Evolutionary conservation across 1,140 invertebrate genomes (phyloP).

Genomic region (Tribolium castaneum): DNA sequence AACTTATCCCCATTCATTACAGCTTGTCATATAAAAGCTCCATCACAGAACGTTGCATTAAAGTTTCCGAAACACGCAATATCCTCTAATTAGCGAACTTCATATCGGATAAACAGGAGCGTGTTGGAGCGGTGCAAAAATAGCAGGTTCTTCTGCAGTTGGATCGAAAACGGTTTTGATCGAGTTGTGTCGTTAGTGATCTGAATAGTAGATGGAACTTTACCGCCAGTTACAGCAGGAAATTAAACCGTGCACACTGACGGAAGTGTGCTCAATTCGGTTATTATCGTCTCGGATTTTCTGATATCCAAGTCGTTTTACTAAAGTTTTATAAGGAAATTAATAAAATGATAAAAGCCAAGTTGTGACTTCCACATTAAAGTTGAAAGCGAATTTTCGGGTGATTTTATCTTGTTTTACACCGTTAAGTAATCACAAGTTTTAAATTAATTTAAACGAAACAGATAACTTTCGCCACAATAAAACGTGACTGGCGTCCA

Average conservation of each 20-base stretch:
- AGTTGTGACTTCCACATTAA: background rate
- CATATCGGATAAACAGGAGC: slow-evolving; percentile 23
- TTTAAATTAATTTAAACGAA: too few relatives aligned
- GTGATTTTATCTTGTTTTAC: background rate
- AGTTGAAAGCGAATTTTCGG: background rate
- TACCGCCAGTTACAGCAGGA: slow-evolving; percentile 18
- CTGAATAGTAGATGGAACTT: slow-evolving; percentile 15
- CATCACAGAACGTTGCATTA: slow-evolving; percentile 9
- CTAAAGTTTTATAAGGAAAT: slow-evolving; percentile 16
- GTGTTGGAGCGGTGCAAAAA: background rate
- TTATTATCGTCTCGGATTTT: background rate
- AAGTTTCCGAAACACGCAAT: slow-evolving; percentile 11
- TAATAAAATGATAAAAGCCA: slow-evolving; percentile 7
- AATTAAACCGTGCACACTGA: slow-evolving; percentile 19
- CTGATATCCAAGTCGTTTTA: background rate
- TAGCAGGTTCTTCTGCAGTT: background rate
- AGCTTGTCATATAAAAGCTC: background rate
- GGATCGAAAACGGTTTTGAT: background rate
- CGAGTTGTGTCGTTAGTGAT: background rate
- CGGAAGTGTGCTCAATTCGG: slow-evolving; percentile 13
- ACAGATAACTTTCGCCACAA: background rate
- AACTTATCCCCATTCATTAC: background rate
- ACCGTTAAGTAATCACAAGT: background rate
- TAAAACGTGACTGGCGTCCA: background rate
- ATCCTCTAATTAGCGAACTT: slow-evolving; percentile 9